These are phyloP conservation scores for Ariolimax columbianus DNA, from an alignment of 2,888 invertebrate species.

Conservation along the genomic window DNA sequence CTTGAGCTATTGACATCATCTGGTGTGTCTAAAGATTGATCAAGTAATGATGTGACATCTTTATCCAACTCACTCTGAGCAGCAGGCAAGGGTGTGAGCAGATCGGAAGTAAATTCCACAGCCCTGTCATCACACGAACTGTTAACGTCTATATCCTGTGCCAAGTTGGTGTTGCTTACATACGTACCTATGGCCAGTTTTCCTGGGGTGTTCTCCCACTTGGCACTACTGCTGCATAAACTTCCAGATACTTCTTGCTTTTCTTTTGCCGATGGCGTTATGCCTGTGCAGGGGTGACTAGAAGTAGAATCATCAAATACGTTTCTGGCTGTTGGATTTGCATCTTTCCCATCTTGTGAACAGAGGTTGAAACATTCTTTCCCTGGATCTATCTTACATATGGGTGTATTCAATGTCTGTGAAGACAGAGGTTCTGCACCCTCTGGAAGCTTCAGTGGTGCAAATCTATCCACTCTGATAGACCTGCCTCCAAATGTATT, in stretches of 20 bases:
- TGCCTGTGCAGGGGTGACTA: not conserved
- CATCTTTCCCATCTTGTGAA: not conserved
- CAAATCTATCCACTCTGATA: conserved; percentile 6
- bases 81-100: not conserved
- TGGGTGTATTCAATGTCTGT: conserved; percentile 26
- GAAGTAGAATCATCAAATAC: not conserved
- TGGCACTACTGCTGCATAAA: not conserved
- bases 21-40: not conserved
- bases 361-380: conserved; percentile 25
- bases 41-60: not conserved
- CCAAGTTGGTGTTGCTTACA: not conserved
- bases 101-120: not conserved
- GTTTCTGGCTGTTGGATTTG: not conserved
- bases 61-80: not conserved
- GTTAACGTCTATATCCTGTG: not conserved
- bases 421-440: not conserved
- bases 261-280: not conserved
- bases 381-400: conserved; percentile 19
- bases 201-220: not conserved
- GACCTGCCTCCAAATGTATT: not conserved
- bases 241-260: not conserved
- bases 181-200: not conserved
- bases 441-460: conserved; percentile 33
- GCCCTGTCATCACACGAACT: not conserved
- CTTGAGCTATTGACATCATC: not conserved